Conservation (phyloP, 2,797 vertebrate species). For the Macropodus opercularis region DNA sequence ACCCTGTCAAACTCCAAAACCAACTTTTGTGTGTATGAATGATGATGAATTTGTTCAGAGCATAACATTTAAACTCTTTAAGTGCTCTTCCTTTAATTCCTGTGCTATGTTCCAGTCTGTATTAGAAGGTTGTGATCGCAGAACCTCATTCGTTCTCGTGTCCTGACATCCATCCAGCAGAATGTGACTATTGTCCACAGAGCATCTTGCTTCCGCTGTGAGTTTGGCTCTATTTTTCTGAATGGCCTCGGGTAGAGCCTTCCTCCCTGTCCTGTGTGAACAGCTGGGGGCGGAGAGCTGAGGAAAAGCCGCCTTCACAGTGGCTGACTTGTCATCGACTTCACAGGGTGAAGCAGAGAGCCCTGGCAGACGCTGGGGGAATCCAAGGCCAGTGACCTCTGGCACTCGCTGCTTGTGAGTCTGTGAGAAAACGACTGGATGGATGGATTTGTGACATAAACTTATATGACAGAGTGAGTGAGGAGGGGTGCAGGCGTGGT, state of each 20-base stretch:
- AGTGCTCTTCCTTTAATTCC: too few relatives aligned
- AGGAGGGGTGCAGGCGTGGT: not conserved
- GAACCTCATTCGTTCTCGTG: conserved; percentile 22
- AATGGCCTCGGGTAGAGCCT: conserved; percentile 49
- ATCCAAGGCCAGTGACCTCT: conserved; percentile 58
- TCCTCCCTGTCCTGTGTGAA: conserved; percentile 36
- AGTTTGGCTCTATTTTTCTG: conserved; percentile 65
- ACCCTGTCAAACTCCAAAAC: too few relatives aligned
- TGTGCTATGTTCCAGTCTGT: too few relatives aligned
- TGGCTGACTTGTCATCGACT: conserved; percentile 56
- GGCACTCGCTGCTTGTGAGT: conserved; percentile 25
- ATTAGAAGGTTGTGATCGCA: too few relatives aligned
- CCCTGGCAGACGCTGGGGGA: conserved; percentile 24
- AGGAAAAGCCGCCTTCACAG: conserved; percentile 35
- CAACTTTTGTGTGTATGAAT: too few relatives aligned
- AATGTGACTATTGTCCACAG: conserved; percentile 73
- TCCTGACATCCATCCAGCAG: conserved; percentile 43
- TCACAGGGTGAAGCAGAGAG: conserved; percentile 31
- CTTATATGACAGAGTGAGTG: conserved; percentile 41
- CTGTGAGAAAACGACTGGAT: conserved; percentile 43
- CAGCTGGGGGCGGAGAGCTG: conserved; percentile 51
- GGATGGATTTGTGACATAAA: conserved; percentile 52
- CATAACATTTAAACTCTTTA: too few relatives aligned
- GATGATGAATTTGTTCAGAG: too few relatives aligned
- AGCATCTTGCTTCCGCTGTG: conserved; percentile 52